Base-by-base conservation (phyloP, 2,888 invertebrate species). In the Papilio gigon region DNA sequence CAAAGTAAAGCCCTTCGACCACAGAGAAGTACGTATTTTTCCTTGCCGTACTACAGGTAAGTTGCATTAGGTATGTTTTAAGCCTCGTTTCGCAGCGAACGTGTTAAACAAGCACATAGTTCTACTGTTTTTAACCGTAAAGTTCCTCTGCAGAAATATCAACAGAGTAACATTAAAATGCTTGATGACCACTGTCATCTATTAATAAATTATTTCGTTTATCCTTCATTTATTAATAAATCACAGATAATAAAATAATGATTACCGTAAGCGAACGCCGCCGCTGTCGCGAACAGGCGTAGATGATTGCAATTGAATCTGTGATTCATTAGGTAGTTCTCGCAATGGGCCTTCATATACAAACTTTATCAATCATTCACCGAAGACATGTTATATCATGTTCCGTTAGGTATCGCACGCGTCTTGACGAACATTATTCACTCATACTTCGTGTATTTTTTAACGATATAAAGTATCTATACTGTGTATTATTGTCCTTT, bases 271-370 rank as follows among this genome's bases (percentile, higher is more conserved):
- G 40, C 65, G 35, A 53, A 62, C 47, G 30, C 8, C 8, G 25
- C 53, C n/a, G 53, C 27, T 30, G 44, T 42, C 4, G n/a, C 44
- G 44, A 63, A 66, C 30, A 67, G 60, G 44, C 20, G 58, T 72
- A 65, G 53, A 63, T 71, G 68, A 72, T 71, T 68, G 62, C 70
- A 65, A 69, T 56, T 60, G 60, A 65, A 68, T 58, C 42, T 40
- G 62, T 73, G 72, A 71, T 70, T 72, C 73, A 73, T 53, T 71
- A 68, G 25, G 50, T 71, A 66, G 70, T 72, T 65, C 67, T 64
- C 42, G 68, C 68, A 70, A 69, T 61, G 56, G 70, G 53, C 63
- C 66, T 65, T 73, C 71, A 66, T 63, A 60, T 44, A 73, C 44
- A 35, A 59, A 47, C 61, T 67, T 68, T 72, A 70, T 72, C 72